A percentile compares a stretch with the other conserved stretches of the same genome.
Conservation (phyloP, 2,113 vertebrate species). For the Podarcis cretensis region DNA sequence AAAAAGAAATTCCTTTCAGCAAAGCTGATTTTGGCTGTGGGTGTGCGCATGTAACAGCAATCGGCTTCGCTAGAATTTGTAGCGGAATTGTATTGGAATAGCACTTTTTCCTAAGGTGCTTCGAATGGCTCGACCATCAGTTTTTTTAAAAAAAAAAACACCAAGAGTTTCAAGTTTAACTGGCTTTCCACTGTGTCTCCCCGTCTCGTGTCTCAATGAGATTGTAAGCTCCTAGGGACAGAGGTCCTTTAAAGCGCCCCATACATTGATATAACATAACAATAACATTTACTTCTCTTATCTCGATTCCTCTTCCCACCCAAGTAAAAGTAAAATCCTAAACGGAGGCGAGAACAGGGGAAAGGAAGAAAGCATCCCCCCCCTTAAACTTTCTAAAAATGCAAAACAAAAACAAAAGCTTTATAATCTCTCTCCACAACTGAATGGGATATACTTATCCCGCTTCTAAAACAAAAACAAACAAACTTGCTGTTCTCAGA, state of each 20-base stretch:
- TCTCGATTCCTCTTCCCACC: too few species aligned
- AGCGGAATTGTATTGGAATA: not conserved
- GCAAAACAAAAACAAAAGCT: not conserved
- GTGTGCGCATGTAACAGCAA: not conserved
- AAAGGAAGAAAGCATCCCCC: not conserved
- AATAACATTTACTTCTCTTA: not conserved
- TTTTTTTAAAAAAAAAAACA: not conserved
- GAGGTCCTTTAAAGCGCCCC: not conserved
- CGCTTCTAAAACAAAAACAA: too few species aligned
- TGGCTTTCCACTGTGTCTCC: not conserved
- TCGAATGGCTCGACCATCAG: not conserved
- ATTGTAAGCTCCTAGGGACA: not conserved
- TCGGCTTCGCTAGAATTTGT: not conserved
- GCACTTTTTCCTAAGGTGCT: not conserved
- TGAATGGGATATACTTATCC: not conserved
- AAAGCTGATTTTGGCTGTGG: not conserved
- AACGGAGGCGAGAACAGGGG: not conserved
- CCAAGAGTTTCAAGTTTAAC: not conserved
- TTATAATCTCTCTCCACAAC: not conserved
- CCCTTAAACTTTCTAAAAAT: not conserved
- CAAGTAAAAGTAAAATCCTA: not conserved
- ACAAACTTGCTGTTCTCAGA: not conserved
- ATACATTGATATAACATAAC: not conserved
- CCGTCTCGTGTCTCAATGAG: not conserved
- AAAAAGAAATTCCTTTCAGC: not conserved